Percentiles rank a stretch among this genome's conserved stretches.
These are phyloP conservation scores for Eulemur mongoz DNA, from an alignment of 2,797 vertebrate genomes.

Conservation along the genomic window DNA sequence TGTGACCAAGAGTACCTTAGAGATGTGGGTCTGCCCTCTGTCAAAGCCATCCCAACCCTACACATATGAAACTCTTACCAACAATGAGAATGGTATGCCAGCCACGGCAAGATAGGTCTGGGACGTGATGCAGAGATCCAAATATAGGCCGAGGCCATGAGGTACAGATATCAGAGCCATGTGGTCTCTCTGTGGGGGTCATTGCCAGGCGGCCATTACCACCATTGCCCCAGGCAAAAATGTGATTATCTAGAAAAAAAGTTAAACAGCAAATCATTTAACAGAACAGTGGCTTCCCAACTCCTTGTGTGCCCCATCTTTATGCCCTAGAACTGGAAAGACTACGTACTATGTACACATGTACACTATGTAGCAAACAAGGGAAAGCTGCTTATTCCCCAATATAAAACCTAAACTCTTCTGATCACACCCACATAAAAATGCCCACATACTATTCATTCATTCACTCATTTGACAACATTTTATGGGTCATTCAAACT, in stretches of 20 bases:
- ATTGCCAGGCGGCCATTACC: slow-evolving; percentile 98
- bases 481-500: neutral
- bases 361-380: neutral
- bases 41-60: slow-evolving; percentile 11
- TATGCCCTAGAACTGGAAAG: neutral
- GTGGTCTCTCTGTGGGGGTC: slow-evolving; percentile 94
- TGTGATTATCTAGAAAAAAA: slow-evolving; percentile 94
- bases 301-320: neutral
- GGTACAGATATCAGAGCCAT: slow-evolving; percentile 97
- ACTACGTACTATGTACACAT: neutral
- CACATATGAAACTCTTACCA: slow-evolving; percentile 86
- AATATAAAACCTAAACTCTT: slow-evolving; percentile 9
- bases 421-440: neutral
- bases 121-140: slow-evolving; percentile 96
- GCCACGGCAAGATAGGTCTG: slow-evolving; percentile 95
- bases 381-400: neutral
- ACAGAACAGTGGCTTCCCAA: neutral
- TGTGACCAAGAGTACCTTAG: neutral
- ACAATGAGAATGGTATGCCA: slow-evolving; percentile 99
- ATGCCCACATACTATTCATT: neutral
- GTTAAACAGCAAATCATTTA: slow-evolving; percentile 34
- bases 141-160: slow-evolving; percentile 98
- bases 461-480: neutral
- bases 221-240: slow-evolving; percentile 99
- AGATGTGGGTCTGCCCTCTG: neutral